These are phyloP conservation scores for Nothoprocta pentlandii DNA, from an alignment of 2,113 vertebrate species.

Conservation along the genomic window DNA sequence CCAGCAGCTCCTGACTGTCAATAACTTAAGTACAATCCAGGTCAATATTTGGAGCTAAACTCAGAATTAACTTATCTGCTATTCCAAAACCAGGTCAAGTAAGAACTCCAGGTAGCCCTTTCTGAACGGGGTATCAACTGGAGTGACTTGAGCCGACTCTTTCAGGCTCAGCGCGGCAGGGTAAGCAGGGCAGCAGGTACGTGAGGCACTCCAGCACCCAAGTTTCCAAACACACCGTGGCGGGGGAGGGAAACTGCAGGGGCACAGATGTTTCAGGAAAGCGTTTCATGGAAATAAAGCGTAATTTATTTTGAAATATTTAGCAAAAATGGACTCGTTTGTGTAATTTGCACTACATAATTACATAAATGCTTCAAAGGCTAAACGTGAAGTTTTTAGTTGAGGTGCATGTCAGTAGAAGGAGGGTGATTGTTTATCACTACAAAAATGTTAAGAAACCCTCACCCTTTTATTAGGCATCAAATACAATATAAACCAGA, in stretches of 20 bases:
- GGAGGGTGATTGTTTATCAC: neutral
- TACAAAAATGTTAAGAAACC: neutral
- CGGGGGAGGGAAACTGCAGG: rapidly evolving
- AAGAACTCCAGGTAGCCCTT: neutral
- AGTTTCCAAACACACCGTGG: neutral
- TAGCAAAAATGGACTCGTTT: neutral
- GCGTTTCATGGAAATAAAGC: neutral
- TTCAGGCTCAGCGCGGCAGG: neutral
- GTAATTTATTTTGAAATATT: neutral
- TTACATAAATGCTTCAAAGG: neutral
- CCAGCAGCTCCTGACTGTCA: neutral
- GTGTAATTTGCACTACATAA: neutral
- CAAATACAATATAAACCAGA: neutral
- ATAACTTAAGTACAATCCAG: neutral
- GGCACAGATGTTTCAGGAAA: neutral
- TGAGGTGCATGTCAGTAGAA: neutral
- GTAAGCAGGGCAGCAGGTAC: neutral
- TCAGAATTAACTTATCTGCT: neutral
- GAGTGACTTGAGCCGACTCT: neutral
- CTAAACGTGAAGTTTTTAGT: neutral
- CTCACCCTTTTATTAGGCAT: neutral
- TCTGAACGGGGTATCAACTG: neutral
- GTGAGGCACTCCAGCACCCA: neutral
- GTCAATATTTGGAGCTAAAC: neutral
- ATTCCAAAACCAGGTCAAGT: neutral